Evolutionary conservation across 1,140 invertebrate genomes (phyloP).

Genomic region (Drosophila carrolli): DNA sequence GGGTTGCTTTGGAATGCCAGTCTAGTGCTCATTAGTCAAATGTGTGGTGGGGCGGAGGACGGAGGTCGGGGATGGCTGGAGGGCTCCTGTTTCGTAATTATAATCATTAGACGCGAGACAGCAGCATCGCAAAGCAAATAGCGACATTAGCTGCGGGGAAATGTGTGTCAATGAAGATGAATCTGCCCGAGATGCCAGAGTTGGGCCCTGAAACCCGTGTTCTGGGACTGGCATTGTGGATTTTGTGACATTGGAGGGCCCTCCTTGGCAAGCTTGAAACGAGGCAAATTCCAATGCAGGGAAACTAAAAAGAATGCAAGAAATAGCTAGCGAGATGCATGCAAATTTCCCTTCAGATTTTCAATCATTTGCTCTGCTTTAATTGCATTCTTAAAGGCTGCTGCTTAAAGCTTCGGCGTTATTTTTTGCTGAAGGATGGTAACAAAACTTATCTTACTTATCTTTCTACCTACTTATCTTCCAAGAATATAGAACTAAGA

Average conservation of each 20-base stretch:
- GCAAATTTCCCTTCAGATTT: conserved; percentile 28
- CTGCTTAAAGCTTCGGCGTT: no score
- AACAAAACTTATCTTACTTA: no score
- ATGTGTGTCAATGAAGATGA: conserved; percentile 64
- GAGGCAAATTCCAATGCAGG: not conserved
- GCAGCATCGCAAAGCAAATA: conserved; percentile 59
- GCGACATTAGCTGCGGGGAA: conserved; percentile 57
- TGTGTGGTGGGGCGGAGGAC: conserved; percentile 13
- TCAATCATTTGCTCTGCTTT: conserved; percentile 24
- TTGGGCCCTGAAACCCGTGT: not conserved
- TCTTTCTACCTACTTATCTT: no score
- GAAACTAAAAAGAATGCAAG: conserved; percentile 27
- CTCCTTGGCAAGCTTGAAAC: conserved; percentile 7
- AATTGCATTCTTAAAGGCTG: not conserved
- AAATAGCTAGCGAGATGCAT: not conserved
- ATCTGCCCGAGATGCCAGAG: conserved; percentile 17
- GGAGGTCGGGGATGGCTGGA: conserved; percentile 1
- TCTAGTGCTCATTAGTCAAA: conserved; percentile 65
- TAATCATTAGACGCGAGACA: conserved; percentile 66
- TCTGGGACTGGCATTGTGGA: conserved; percentile 3
- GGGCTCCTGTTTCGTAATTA: conserved; percentile 60
- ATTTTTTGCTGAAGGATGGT: no score
- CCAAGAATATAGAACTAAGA: no score
- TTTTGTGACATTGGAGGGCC: conserved; percentile 3
- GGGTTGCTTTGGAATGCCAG: not conserved